These are phyloP conservation scores for Lineus longissimus DNA, from an alignment of 1,140 invertebrate species.

Conservation along the genomic window DNA sequence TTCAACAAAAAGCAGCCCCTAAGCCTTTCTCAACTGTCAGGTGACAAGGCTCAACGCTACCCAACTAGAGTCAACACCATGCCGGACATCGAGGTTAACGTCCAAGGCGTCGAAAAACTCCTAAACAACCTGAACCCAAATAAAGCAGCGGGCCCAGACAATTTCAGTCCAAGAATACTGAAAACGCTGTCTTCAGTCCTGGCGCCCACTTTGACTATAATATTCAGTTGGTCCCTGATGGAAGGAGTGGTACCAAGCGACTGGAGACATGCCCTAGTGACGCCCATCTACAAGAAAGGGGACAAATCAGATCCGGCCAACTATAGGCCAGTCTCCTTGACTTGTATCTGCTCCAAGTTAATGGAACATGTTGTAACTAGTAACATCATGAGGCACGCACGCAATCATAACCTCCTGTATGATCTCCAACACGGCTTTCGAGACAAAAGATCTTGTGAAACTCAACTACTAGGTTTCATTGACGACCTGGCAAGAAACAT, in stretches of 20 bases:
- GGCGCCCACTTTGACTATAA: constrained; percentile 5
- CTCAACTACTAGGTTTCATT: constrained; percentile 19
- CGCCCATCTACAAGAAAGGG: constrained; percentile 20
- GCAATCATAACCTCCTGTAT: constrained; percentile 19
- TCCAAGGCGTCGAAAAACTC: constrained; percentile 9
- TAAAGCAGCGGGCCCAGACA: constrained; percentile 18
- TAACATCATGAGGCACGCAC: constrained; percentile 14
- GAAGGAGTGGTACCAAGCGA: constrained; percentile 14
- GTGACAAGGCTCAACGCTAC: no score
- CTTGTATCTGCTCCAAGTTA: constrained; percentile 14
- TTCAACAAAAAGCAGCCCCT: neutral
- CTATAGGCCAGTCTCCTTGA: constrained; percentile 15
- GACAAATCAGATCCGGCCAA: constrained; percentile 8
- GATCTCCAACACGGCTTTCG: constrained; percentile 22
- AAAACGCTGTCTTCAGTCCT: constrained; percentile 14
- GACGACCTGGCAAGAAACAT: constrained; percentile 12
- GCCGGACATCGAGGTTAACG: constrained; percentile 7
- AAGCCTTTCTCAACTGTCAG: no score
- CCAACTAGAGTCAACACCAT: neutral
- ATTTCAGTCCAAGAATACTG: constrained; percentile 10
- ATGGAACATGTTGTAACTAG: constrained; percentile 19
- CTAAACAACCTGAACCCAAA: constrained; percentile 10
- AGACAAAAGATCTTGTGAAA: constrained; percentile 16
- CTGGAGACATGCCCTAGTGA: constrained; percentile 14
- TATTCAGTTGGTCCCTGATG: constrained; percentile 10